Conservation (phyloP, 1,140 invertebrate species). For the Hylaeus anthracinus region DNA sequence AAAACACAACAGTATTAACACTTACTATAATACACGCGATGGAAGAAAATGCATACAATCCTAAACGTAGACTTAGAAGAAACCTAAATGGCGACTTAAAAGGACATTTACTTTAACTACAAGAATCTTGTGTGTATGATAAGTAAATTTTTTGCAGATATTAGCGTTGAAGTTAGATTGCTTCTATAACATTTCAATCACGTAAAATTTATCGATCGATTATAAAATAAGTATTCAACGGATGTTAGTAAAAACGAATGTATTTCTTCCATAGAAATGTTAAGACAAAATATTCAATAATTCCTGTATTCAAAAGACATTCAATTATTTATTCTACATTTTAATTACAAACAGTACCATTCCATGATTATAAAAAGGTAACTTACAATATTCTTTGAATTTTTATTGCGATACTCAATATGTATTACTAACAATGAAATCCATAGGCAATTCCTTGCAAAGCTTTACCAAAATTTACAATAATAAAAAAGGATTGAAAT, state of each 20-base stretch:
- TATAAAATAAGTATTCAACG: no score
- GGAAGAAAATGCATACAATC: not conserved
- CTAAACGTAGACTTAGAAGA: not conserved
- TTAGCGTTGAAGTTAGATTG: no score
- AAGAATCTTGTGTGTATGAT: no score
- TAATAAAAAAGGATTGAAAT: not conserved
- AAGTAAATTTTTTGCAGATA: no score
- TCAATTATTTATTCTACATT: constrained; percentile 10
- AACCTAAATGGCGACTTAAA: no score
- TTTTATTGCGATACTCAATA: not conserved
- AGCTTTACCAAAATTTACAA: constrained; percentile 26
- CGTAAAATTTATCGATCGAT: no score
- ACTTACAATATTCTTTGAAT: not conserved
- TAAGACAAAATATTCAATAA: not conserved
- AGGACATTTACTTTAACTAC: no score
- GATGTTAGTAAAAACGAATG: not conserved
- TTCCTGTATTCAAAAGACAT: not conserved
- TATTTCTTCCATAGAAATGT: not conserved
- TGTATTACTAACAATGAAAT: not conserved
- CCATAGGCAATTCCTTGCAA: not conserved
- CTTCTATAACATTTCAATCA: no score
- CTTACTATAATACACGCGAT: constrained; percentile 24
- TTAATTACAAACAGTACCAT: constrained; percentile 27
- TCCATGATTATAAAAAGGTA: constrained; percentile 24
- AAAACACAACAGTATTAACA: constrained; percentile 36